A percentile compares a stretch with the other conserved stretches of the same genome.
Evolutionary conservation across 2,888 invertebrate genomes (phyloP).

Genomic region (Muschampia plurimacula): DNA sequence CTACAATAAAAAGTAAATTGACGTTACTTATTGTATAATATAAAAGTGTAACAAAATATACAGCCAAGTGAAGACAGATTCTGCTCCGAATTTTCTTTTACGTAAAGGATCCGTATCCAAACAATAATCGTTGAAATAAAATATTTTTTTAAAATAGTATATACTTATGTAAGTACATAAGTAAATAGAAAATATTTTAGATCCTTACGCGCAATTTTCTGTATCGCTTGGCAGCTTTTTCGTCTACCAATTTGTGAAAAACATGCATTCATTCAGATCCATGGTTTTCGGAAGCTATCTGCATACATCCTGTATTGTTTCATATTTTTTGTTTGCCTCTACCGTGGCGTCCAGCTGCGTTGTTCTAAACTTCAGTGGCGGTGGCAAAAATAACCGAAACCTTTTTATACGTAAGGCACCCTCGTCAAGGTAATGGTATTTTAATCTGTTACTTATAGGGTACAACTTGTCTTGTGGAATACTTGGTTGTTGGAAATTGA

Average conservation of each 20-base stretch:
- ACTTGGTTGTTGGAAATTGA: constrained; percentile 26
- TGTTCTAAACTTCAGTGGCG: constrained; percentile 48
- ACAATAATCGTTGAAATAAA: too few species aligned
- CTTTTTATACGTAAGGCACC: constrained; percentile 41
- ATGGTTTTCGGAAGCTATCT: constrained; percentile 32
- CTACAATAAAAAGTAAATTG: too few species aligned
- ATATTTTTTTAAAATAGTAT: too few species aligned
- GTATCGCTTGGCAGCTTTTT: constrained; percentile 13
- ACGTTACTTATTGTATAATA: too few species aligned
- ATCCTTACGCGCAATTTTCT: not conserved
- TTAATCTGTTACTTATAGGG: constrained; percentile 37
- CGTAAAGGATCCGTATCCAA: too few species aligned
- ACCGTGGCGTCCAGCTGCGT: constrained; percentile 44
- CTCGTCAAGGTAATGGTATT: constrained; percentile 39
- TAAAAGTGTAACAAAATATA: too few species aligned
- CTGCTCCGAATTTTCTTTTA: too few species aligned
- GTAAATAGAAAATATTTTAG: not conserved
- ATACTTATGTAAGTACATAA: too few species aligned
- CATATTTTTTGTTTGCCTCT: constrained; percentile 40
- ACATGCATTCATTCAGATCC: constrained; percentile 17
- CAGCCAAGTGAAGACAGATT: too few species aligned
- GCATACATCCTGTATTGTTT: constrained; percentile 44
- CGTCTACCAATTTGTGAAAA: constrained; percentile 3
- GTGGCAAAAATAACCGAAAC: constrained; percentile 45
- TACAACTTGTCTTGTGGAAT: constrained; percentile 33